Evolutionary conservation across 2,888 invertebrate species (phyloP).

Genomic region (Sphaerophoria taeniata): DNA sequence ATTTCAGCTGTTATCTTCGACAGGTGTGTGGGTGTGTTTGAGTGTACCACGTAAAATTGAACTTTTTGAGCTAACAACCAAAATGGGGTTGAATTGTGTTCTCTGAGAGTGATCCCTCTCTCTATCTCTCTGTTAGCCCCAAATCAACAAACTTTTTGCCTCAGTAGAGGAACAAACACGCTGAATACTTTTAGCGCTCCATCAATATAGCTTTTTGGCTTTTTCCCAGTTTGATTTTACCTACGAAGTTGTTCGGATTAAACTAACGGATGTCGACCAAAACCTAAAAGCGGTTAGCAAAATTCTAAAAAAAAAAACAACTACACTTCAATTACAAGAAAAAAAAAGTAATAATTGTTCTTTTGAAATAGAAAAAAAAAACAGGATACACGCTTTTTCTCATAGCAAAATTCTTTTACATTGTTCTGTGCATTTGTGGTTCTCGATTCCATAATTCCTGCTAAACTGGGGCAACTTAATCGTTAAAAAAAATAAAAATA

Average conservation of each 20-base stretch:
- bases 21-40: conserved; percentile 35
- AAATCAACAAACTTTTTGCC: conserved; percentile 44
- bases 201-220: conserved; percentile 67
- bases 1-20: conserved; percentile 44
- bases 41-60: background rate
- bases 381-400: conserved; percentile 14
- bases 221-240: conserved; percentile 73
- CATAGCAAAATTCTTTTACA: conserved; percentile 14
- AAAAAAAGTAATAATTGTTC: conserved; percentile 12
- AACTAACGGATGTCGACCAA: conserved; percentile 49
- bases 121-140: conserved; percentile 46
- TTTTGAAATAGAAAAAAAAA: conserved; percentile 30
- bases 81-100: conserved; percentile 29
- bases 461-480: conserved; percentile 64
- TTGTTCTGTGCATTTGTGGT: conserved; percentile 46
- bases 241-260: conserved; percentile 72
- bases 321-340: conserved; percentile 6
- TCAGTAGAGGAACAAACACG: conserved; percentile 12
- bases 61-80: conserved; percentile 32
- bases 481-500: conserved; percentile 39
- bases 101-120: conserved; percentile 3
- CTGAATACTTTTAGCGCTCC: conserved; percentile 40
- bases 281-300: conserved; percentile 43
- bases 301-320: conserved; percentile 28
- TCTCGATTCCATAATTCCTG: conserved; percentile 41